Evolutionary conservation across 2,797 vertebrate genomes (phyloP), one percentile per base, ranked within the genome.

Genomic region (Oreochromis grahami): DNA sequence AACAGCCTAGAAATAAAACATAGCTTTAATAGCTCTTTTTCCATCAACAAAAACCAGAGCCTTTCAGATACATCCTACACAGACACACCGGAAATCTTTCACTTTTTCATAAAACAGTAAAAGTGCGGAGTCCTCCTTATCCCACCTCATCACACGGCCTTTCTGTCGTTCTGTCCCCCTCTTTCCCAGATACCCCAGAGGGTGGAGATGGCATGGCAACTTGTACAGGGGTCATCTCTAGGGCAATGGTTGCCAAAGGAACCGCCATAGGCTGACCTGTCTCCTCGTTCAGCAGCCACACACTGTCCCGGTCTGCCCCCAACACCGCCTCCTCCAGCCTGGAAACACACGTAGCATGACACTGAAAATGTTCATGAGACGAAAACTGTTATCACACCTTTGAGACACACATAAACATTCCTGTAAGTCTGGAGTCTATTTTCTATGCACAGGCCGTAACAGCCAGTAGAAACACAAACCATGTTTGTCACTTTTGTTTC

Each of bases 171-270:
- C 74, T 38, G 78, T 80, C 74, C 24, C 19, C 63, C 4, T 60
- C 60, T 21, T 55, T 84, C 68, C 29, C 86, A 38, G 84, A 80
- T 55, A 8, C 41, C 36, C 29, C 89, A 5, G 76, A 81, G 34
- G 86, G 68, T 24, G 88, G 82, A 7, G 91, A 36, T 51, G 91
- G 85, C 92, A 95, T 84, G 52, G 89, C 83, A 10, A 78, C 52
- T 0, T 60, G 82, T 5, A 82, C 86, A 82, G 96, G 97, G 3
- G 96, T 98, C 90, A 90, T 92, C 86, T 97, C 97, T 32, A 29
- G 41, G 5, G 82, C 29, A 3, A 78, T 56, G n/a, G 17, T 48
- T 5, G 29, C 81, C 12, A 83, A 68, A 55, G 87, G 80, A 56
- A 51, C 38, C 8, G 89, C 89, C 1, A 26, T 21, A 4, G 89